Percentiles rank a stretch among this genome's conserved stretches.
phyloP scores from a whole-genome alignment of 2,113 vertebrate genomes.

The Amphiprion percula region DNA sequence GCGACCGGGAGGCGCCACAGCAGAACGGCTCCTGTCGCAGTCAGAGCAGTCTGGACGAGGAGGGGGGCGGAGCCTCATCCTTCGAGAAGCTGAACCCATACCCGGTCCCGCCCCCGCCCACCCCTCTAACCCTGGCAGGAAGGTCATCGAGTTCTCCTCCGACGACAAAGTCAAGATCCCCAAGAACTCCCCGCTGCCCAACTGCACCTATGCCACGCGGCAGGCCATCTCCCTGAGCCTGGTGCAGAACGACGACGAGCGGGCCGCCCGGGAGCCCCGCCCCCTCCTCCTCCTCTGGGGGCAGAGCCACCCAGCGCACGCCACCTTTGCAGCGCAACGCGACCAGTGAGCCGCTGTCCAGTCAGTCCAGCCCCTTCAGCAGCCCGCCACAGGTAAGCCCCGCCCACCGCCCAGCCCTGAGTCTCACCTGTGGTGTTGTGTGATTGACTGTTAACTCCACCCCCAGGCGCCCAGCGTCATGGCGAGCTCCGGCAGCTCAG shows the following conservation, averaged over 20 bases:
- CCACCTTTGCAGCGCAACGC: conserved; percentile 76
- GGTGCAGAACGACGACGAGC: conserved; percentile 89
- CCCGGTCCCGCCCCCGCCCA: conserved; percentile 89
- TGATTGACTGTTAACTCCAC: not conserved
- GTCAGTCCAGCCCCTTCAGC: conserved; percentile 90
- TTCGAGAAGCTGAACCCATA: conserved; percentile 95
- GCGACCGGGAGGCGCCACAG: conserved; percentile 73
- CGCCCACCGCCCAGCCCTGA: not conserved
- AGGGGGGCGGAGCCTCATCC: conserved; percentile 69
- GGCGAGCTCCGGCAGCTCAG: conserved; percentile 91
- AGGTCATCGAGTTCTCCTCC: conserved; percentile 95
- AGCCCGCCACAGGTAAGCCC: conserved; percentile 81
- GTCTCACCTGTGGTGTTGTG: no score
- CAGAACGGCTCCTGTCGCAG: conserved; percentile 89
- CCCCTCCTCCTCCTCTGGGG: conserved; percentile 83
- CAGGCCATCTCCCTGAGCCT: conserved; percentile 98
- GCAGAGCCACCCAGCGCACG: conserved; percentile 58
- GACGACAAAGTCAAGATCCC: conserved; percentile 97
- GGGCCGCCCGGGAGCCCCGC: conserved; percentile 86
- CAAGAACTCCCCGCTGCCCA: conserved; percentile 96
- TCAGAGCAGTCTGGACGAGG: conserved; percentile 83
- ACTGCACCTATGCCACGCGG: conserved; percentile 96
- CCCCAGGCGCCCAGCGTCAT: conserved; percentile 81
- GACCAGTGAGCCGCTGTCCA: conserved; percentile 81
- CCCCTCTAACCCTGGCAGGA: conserved; percentile 93